Percentiles rank a stretch among this genome's conserved stretches.
phyloP scores from a whole-genome alignment of 1,140 invertebrate species.

The Lordiphosa stackelbergi region DNA sequence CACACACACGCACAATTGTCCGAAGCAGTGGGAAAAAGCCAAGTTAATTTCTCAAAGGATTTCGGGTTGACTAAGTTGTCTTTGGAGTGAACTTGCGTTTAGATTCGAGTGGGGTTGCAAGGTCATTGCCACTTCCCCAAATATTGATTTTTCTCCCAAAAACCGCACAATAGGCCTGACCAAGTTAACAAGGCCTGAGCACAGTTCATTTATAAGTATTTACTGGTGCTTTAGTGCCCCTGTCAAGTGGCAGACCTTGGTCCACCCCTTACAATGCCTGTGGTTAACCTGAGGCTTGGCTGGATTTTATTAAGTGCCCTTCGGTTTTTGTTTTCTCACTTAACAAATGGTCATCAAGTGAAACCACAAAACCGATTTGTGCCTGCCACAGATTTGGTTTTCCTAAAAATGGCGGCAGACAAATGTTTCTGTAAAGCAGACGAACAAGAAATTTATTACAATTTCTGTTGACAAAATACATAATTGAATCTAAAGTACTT shows the following conservation, averaged over 20 bases:
- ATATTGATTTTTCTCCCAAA: conserved; percentile 53
- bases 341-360: conserved; percentile 1
- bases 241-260: conserved; percentile 42
- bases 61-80: conserved; percentile 41
- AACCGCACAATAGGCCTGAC: neutral
- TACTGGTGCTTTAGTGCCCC: conserved; percentile 11
- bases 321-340: conserved; percentile 8
- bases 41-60: conserved; percentile 68
- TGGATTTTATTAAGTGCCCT: conserved; percentile 38
- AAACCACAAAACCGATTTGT: conserved; percentile 53
- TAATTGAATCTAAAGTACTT: conserved; percentile 72
- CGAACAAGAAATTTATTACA: conserved; percentile 40
- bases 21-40: neutral
- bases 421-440: conserved; percentile 11
- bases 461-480: conserved; percentile 49
- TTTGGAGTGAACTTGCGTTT: conserved; percentile 1
- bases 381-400: conserved; percentile 7
- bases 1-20: neutral
- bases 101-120: conserved; percentile 10
- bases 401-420: conserved; percentile 10
- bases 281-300: conserved; percentile 6
- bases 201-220: conserved; percentile 56
- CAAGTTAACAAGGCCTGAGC: conserved; percentile 42
- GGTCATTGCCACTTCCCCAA: conserved; percentile 41
- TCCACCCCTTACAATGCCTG: conserved; percentile 16